Conservation (phyloP, 1,140 invertebrate genomes). For the Solenopsis fugax region DNA sequence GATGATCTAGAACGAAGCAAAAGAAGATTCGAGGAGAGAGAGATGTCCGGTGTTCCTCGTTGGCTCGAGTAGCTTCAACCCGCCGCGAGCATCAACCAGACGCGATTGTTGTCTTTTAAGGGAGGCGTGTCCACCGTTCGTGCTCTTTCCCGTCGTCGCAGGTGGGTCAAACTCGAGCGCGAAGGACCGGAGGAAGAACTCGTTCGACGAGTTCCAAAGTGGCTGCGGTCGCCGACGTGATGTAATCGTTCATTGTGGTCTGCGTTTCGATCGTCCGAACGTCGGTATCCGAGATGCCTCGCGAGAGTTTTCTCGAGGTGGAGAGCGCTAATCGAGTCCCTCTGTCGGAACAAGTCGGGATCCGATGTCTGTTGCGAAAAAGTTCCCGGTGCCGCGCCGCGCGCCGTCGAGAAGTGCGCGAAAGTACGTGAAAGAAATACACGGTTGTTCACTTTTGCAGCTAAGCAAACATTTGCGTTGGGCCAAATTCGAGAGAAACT, state of each 20-base stretch:
- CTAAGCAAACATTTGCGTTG: slow-evolving; percentile 37
- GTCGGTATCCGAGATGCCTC: slow-evolving; percentile 52
- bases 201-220: slow-evolving; percentile 74
- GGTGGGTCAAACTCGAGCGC: slow-evolving; percentile 68
- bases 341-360: slow-evolving; percentile 20
- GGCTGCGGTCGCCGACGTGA: slow-evolving; percentile 70
- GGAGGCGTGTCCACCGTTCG: slow-evolving; percentile 65
- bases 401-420: slow-evolving; percentile 13
- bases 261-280: slow-evolving; percentile 69
- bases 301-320: slow-evolving; percentile 46
- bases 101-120: slow-evolving; percentile 70
- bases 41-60: background rate
- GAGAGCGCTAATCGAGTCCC: slow-evolving; percentile 42
- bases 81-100: slow-evolving; percentile 54
- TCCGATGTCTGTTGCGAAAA: slow-evolving; percentile 24
- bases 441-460: slow-evolving; percentile 31
- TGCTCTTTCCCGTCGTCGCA: slow-evolving; percentile 57
- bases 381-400: background rate
- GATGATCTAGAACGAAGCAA: slow-evolving; percentile 26
- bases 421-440: slow-evolving; percentile 33
- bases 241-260: slow-evolving; percentile 76
- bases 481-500: slow-evolving; percentile 29
- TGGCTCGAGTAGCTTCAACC: slow-evolving; percentile 24
- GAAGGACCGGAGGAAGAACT: slow-evolving; percentile 64
- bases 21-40: slow-evolving; percentile 2